Base-by-base conservation (phyloP, 2,888 invertebrate genomes). In the Phania funesta region DNA sequence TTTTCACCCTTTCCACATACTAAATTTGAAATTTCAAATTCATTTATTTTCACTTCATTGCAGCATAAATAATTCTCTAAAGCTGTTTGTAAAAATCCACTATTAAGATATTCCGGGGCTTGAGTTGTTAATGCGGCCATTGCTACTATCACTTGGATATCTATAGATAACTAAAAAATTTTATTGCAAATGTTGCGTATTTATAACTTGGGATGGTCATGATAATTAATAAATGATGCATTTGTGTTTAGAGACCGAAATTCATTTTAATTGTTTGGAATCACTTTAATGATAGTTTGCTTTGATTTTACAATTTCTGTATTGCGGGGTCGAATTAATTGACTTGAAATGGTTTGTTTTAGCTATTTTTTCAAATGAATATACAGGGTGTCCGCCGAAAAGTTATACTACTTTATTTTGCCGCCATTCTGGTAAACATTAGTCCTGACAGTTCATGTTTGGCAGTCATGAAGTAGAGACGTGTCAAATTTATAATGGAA, bases 1-100 rank as follows among this genome's bases (percentile, higher is more conserved):
- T 90, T 90, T 68, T 90, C 90, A 2, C 90, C 90, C 22, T 60
- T 44, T 7, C 88, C 89, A 1, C 85, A 85, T 3, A 87, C 87
- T 20, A 88, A 75, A 77, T 87, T 86, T 7, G 82, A 79, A 1
- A 90, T 78, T 20, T 86, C 83, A 1, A 89, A 85, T 3, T 86
- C 84, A 0, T 86, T 73, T 13, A 91, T 85, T 29, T 87, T 78
- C 0, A 90, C 84, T 44, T 87, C 86, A 64, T 84, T 84, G 18
- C 82, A 86, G 13, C 88, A 87, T 58, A 90, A 84, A 16, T 90
- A 89, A 65, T 89, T 87, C 75, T 89, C 87, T 18, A 91, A 83
- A 3, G 85, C 77, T 8, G 86, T 85, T 41, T 82, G 84, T 16
- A 90, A 89, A 67, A 90, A 90, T 20, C 87, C 58, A 9, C 35